Percentiles rank a stretch among this genome's conserved stretches.
These are phyloP conservation scores for Silvanus unidentatus DNA, from an alignment of 2,888 invertebrate species.

Conservation along the genomic window DNA sequence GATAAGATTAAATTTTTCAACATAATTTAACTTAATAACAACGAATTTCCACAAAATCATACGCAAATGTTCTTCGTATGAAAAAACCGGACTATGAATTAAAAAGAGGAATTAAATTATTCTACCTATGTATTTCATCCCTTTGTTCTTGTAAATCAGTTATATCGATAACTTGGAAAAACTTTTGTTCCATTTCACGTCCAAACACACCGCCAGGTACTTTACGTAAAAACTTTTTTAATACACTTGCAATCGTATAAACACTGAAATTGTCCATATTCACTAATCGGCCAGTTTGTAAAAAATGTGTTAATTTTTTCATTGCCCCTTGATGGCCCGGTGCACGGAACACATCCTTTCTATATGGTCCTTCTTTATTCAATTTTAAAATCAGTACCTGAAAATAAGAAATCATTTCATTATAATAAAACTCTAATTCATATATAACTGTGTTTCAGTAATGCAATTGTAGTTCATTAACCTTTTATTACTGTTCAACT, in stretches of 20 bases:
- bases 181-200: conserved; percentile 78
- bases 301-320: conserved; percentile 87
- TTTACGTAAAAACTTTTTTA: conserved; percentile 96
- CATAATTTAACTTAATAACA: no score
- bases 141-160: conserved; percentile 79
- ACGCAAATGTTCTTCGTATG: not conserved
- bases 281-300: conserved; percentile 82
- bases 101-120: no score
- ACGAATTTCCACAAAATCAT: no score
- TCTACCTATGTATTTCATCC: conserved; percentile 86
- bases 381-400: conserved; percentile 86
- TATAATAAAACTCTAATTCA: no score
- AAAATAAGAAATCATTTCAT: no score
- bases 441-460: no score
- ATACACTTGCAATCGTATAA: conserved; percentile 95
- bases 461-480: no score
- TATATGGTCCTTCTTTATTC: conserved; percentile 89
- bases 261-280: conserved; percentile 94
- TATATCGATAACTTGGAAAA: conserved; percentile 83
- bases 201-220: conserved; percentile 96
- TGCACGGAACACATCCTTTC: conserved; percentile 91
- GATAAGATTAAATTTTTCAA: no score
- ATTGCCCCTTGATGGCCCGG: conserved; percentile 93
- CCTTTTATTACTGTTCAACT: no score
- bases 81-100: no score